phyloP scores from a whole-genome alignment of 1,140 invertebrate species.

The Nilaparvata lugens region DNA sequence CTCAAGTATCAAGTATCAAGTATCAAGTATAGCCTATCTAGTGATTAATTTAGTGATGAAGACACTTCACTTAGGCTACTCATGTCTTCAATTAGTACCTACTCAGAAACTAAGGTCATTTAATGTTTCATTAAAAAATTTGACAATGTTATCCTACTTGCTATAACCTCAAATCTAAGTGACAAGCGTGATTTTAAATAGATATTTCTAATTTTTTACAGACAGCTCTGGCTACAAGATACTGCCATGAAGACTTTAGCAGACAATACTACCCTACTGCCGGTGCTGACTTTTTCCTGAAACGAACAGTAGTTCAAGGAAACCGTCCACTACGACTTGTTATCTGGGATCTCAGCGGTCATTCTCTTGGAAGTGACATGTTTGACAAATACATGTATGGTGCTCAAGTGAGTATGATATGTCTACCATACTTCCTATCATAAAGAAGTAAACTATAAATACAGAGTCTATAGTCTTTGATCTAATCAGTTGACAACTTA shows the following conservation, averaged over 20 bases:
- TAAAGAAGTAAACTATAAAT: too few relatives aligned
- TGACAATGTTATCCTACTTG: background rate
- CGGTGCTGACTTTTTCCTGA: conserved; percentile 73
- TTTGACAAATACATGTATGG: conserved; percentile 75
- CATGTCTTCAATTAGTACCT: background rate
- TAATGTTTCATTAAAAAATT: too few relatives aligned
- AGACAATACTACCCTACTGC: conserved; percentile 64
- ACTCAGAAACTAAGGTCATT: background rate
- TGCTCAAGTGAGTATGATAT: conserved; percentile 50
- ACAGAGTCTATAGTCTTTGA: too few relatives aligned
- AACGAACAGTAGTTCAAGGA: conserved; percentile 55
- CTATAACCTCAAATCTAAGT: background rate
- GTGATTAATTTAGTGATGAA: background rate
- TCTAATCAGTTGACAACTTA: too few relatives aligned
- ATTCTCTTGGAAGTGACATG: conserved; percentile 63
- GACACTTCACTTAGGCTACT: background rate
- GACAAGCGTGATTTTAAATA: conserved; percentile 2
- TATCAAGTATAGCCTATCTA: too few relatives aligned
- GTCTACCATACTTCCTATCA: too few relatives aligned
- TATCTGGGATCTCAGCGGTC: conserved; percentile 77
- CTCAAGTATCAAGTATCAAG: too few relatives aligned
- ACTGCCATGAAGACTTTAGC: conserved; percentile 62
- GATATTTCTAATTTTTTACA: conserved; percentile 34
- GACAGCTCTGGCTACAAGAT: conserved; percentile 59
- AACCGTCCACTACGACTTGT: conserved; percentile 59